Conservation (phyloP, 2,888 invertebrate species). For the Petrophora chlorosata region DNA sequence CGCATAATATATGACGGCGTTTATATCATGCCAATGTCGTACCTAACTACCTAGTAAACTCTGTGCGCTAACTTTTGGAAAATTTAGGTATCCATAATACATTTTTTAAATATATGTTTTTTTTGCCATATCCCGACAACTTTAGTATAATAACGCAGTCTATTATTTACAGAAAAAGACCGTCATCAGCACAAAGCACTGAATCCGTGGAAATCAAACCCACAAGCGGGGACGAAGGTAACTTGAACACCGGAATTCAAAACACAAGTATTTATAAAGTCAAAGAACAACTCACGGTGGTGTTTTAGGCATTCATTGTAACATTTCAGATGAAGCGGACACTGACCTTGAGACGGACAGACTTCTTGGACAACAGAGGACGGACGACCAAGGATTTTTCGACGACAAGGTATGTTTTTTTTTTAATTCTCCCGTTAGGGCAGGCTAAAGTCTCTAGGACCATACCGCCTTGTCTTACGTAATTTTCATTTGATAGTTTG, state of each 20-base stretch:
- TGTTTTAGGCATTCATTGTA: slow-evolving; percentile 18
- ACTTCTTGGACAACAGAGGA: slow-evolving; percentile 95
- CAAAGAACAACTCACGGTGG: background rate
- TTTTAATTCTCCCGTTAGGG: slow-evolving; percentile 48
- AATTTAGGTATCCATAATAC: too few species aligned
- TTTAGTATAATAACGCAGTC: background rate
- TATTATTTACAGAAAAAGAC: slow-evolving; percentile 79
- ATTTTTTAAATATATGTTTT: too few species aligned
- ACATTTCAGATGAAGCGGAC: slow-evolving; percentile 91
- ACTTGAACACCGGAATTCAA: background rate
- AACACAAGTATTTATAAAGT: background rate
- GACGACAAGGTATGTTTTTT: slow-evolving; percentile 89
- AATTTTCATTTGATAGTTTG: too few species aligned
- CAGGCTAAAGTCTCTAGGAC: too few species aligned
- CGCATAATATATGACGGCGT: too few species aligned
- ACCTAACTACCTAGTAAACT: background rate
- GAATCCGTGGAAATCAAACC: slow-evolving; percentile 86
- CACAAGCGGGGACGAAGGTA: slow-evolving; percentile 87
- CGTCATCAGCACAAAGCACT: slow-evolving; percentile 83
- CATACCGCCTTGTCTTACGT: too few species aligned
- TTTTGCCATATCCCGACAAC: too few species aligned
- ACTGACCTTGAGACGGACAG: slow-evolving; percentile 99
- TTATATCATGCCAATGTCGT: background rate
- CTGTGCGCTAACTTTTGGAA: too few species aligned
- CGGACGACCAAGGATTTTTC: slow-evolving; percentile 96